A percentile compares a stretch with the other conserved stretches of the same genome.
These are phyloP conservation scores for Onychostruthus taczanowskii DNA, from an alignment of 2,113 vertebrate species.

Conservation along the genomic window DNA sequence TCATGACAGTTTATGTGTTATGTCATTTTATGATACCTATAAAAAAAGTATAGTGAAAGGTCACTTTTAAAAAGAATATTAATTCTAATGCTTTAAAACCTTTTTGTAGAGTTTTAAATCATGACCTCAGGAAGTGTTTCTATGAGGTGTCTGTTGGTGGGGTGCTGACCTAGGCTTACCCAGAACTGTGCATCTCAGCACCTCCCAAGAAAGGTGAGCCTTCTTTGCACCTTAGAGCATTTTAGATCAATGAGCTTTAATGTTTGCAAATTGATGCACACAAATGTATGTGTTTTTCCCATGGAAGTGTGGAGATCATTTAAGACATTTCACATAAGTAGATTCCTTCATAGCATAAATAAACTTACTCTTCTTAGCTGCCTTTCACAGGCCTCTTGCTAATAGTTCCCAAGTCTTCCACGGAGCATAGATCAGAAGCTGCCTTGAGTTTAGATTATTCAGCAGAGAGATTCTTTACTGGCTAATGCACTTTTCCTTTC, in stretches of 20 bases:
- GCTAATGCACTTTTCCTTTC: constrained; percentile 22
- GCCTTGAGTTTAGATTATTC: constrained; percentile 17
- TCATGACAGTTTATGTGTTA: background rate
- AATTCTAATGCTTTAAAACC: background rate
- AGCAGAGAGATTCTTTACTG: background rate
- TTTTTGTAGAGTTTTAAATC: background rate
- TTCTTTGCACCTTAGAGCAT: background rate
- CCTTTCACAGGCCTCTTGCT: background rate
- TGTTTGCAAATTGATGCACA: background rate
- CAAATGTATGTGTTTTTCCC: background rate
- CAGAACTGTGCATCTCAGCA: background rate
- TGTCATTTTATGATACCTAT: background rate
- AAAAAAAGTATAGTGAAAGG: background rate
- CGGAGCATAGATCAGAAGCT: constrained; percentile 15
- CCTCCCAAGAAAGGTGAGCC: background rate
- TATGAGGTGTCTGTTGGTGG: background rate
- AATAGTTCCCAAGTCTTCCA: background rate
- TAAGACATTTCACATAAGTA: background rate
- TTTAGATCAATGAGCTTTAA: background rate
- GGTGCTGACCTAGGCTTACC: background rate
- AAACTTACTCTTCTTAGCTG: background rate
- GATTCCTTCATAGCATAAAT: background rate
- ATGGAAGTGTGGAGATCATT: background rate
- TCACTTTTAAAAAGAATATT: background rate
- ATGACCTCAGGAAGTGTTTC: background rate